phyloP scores from a whole-genome alignment of 2,888 invertebrate species.

The Xanthostigma xanthostigma region DNA sequence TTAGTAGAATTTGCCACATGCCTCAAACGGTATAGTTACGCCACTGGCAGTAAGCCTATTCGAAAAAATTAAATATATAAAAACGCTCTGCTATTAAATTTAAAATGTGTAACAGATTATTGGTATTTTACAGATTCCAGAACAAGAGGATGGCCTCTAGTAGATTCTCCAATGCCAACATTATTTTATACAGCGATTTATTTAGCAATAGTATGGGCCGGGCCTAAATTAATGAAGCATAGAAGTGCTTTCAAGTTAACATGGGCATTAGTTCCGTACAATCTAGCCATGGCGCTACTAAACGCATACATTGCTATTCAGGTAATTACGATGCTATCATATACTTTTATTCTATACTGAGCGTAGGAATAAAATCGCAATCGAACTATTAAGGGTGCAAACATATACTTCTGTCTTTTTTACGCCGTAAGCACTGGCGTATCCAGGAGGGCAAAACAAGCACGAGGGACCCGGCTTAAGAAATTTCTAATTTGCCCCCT shows the following conservation, averaged over 20 bases:
- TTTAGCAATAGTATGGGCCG: constrained; percentile 60
- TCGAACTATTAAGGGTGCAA: too few species aligned
- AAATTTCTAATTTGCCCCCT: too few species aligned
- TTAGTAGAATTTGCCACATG: too few species aligned
- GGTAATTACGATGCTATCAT: constrained; percentile 25
- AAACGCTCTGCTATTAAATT: neutral
- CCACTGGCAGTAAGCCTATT: neutral
- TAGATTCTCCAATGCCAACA: constrained; percentile 67
- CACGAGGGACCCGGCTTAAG: too few species aligned
- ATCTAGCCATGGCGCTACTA: constrained; percentile 65
- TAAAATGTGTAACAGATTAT: neutral
- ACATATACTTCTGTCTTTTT: too few species aligned
- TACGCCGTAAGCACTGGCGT: too few species aligned
- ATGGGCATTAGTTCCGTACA: constrained; percentile 67
- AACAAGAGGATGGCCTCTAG: constrained; percentile 72
- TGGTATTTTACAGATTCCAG: constrained; percentile 47
- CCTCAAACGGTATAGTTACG: constrained; percentile 1
- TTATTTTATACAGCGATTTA: constrained; percentile 53
- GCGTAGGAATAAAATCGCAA: too few species aligned
- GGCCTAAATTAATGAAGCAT: constrained; percentile 68
- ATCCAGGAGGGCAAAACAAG: too few species aligned
- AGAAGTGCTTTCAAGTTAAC: constrained; percentile 60
- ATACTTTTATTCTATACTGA: too few species aligned
- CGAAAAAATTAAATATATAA: neutral
- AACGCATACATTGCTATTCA: constrained; percentile 75